A percentile compares a stretch with the other conserved stretches of the same genome.
Conservation (phyloP, 1,140 invertebrate species). For the Temnothorax nylanderi region DNA sequence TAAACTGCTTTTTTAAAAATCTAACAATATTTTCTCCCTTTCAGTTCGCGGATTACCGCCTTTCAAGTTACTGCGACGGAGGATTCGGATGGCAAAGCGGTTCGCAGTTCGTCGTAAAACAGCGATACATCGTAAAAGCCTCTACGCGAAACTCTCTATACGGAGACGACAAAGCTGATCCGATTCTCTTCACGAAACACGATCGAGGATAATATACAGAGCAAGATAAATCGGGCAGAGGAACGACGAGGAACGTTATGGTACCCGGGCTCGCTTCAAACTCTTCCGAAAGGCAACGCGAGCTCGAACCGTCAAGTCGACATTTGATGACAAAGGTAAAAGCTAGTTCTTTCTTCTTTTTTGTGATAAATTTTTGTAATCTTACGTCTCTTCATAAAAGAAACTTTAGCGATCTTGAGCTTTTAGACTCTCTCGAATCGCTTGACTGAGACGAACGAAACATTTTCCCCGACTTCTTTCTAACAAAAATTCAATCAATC, state of each 20-base stretch:
- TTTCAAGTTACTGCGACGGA: background rate
- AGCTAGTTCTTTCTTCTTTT: background rate
- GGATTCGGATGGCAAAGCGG: background rate
- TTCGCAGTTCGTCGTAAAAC: conserved; percentile 17
- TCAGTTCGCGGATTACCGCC: conserved; percentile 22
- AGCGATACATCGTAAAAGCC: conserved; percentile 49
- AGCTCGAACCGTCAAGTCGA: background rate
- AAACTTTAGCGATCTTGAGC: conserved; percentile 6
- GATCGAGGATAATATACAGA: conserved; percentile 14
- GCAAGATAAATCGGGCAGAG: conserved; percentile 2
- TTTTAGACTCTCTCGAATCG: background rate
- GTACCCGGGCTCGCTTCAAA: background rate
- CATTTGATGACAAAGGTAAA: conserved; percentile 36
- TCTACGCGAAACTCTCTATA: conserved; percentile 42
- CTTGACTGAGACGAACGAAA: background rate
- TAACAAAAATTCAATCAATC: conserved; percentile 5
- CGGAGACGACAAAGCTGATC: conserved; percentile 4
- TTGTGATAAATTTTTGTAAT: background rate
- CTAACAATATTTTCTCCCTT: conserved; percentile 9
- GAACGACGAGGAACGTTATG: conserved; percentile 10
- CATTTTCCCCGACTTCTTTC: background rate
- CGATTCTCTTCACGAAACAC: background rate
- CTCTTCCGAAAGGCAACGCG: background rate
- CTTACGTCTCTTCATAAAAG: background rate
- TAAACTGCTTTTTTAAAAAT: background rate